Percentiles rank a stretch among this genome's conserved stretches.
Conservation (phyloP, 2,113 vertebrate genomes). For the Pluvialis apricaria region DNA sequence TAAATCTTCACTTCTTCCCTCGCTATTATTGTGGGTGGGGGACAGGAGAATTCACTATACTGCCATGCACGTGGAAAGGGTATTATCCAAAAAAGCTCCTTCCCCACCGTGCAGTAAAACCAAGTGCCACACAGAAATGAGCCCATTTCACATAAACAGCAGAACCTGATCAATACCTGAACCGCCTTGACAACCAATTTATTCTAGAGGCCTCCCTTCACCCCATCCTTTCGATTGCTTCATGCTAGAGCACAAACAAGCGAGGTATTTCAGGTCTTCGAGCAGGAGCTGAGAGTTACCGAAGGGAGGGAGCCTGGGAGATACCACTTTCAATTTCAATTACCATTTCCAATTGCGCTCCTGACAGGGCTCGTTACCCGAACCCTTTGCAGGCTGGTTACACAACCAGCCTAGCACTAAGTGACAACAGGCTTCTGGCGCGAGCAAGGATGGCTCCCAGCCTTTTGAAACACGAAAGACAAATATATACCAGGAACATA, state of each 20-base stretch:
- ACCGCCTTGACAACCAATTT: constrained; percentile 41
- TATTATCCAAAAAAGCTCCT: constrained; percentile 34
- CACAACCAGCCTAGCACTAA: constrained; percentile 5
- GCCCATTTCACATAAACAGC: constrained; percentile 45
- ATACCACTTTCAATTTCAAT: constrained; percentile 65
- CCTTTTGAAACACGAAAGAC: neutral
- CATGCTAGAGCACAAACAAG: constrained; percentile 48
- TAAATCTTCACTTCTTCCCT: constrained; percentile 12
- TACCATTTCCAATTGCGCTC: constrained; percentile 44
- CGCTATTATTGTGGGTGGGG: neutral
- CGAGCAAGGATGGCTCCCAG: neutral
- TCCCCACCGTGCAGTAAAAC: constrained; percentile 7
- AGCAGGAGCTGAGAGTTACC: constrained; percentile 13
- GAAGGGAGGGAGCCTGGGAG: constrained; percentile 34
- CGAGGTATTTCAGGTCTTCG: constrained; percentile 1
- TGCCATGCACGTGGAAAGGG: neutral
- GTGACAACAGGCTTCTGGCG: neutral
- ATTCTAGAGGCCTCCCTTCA: neutral
- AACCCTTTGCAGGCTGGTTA: constrained; percentile 27
- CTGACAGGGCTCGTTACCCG: constrained; percentile 48
- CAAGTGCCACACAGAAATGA: constrained; percentile 28
- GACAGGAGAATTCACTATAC: neutral
- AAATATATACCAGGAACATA: neutral
- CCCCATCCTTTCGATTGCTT: constrained; percentile 47
- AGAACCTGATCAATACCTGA: constrained; percentile 66